Evolutionary conservation across 2,113 vertebrate species (phyloP).

Genomic region (Struthidea cinerea): DNA sequence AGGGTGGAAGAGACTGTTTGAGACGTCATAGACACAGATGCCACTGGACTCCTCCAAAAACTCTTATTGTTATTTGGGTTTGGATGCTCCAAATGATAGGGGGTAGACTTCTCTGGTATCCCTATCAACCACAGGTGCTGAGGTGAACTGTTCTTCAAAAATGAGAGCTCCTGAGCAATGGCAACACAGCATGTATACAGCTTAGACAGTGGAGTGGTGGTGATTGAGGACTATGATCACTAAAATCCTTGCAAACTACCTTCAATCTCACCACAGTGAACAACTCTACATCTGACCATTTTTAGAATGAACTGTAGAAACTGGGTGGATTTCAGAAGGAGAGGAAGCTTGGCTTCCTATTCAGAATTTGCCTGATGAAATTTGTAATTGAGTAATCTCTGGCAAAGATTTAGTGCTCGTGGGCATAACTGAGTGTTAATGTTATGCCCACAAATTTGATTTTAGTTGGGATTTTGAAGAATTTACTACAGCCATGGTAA

Average conservation of each 20-base stretch:
- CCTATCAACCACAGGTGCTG: rapidly evolving
- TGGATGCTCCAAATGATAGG: background rate
- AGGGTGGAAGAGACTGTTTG: background rate
- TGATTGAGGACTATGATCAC: background rate
- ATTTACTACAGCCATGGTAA: background rate
- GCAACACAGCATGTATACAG: background rate
- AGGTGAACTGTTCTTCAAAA: background rate
- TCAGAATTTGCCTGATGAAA: background rate
- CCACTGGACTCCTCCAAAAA: background rate
- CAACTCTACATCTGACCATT: background rate
- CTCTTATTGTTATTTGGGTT: background rate
- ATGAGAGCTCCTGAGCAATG: background rate
- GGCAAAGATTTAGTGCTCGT: background rate
- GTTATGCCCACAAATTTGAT: background rate
- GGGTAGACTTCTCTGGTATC: background rate
- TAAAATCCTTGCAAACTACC: background rate
- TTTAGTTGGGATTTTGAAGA: background rate
- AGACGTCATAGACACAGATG: background rate
- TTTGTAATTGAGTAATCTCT: background rate
- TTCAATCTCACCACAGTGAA: background rate
- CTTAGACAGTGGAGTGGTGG: background rate
- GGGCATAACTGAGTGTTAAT: background rate
- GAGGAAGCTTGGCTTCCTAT: background rate
- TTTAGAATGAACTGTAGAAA: background rate
- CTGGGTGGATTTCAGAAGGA: background rate